phyloP scores from a whole-genome alignment of 2,113 vertebrate species.

The Sula dactylatra region DNA sequence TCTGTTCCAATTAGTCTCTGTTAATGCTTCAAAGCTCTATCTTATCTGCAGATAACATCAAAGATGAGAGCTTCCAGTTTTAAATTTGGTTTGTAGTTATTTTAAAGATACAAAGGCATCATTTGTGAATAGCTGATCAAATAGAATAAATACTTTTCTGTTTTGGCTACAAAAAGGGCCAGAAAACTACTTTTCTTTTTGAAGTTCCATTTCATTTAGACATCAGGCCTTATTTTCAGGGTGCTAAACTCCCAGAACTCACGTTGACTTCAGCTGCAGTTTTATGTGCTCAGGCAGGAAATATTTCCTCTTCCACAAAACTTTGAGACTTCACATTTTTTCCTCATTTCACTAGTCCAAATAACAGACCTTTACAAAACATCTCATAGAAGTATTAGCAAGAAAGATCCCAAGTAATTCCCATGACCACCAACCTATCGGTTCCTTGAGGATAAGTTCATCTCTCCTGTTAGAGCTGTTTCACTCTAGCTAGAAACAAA shows the following conservation, averaged over 20 bases:
- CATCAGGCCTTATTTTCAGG: constrained; percentile 3
- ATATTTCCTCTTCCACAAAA: neutral
- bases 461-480: neutral
- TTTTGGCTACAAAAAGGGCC: constrained; percentile 58
- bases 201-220: constrained; percentile 68
- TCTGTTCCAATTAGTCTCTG: constrained; percentile 74
- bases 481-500: neutral
- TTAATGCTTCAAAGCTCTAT: constrained; percentile 69
- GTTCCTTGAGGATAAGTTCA: neutral
- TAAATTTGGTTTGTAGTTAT: constrained; percentile 72
- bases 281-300: neutral
- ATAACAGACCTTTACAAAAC: neutral
- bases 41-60: constrained; percentile 76
- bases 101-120: constrained; percentile 73
- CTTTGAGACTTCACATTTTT: neutral
- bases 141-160: constrained; percentile 71
- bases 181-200: constrained; percentile 67
- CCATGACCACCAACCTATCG: neutral
- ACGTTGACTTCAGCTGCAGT: neutral
- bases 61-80: constrained; percentile 71
- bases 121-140: constrained; percentile 78
- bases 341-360: neutral
- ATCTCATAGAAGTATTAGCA: neutral
- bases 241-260: neutral
- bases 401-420: neutral